These are phyloP conservation scores for Diuraphis noxia DNA, from an alignment of 1,140 invertebrate genomes.

Conservation along the genomic window DNA sequence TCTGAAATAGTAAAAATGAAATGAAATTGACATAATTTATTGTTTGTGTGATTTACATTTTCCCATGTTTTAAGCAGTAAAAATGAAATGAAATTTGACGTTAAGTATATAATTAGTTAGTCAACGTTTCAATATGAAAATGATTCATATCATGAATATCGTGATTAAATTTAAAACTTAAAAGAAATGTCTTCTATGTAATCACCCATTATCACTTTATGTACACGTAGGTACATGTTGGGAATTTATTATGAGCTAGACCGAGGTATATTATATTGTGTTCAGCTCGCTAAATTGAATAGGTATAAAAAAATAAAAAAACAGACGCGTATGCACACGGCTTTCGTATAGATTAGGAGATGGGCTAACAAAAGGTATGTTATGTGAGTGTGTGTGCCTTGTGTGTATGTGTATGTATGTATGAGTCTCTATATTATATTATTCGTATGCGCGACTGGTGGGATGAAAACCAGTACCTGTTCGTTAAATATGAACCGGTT, in stretches of 20 bases:
- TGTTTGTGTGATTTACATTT: too few relatives aligned
- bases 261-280: slow-evolving; percentile 8
- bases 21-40: too few relatives aligned
- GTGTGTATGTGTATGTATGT: not conserved
- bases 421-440: not conserved
- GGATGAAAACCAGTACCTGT: slow-evolving; percentile 52
- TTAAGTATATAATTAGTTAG: not conserved
- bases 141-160: not conserved
- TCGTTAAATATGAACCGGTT: slow-evolving; percentile 53
- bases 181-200: slow-evolving; percentile 6
- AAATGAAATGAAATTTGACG: too few relatives aligned
- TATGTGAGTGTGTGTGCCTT: slow-evolving; percentile 7
- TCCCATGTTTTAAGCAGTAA: too few relatives aligned
- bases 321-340: slow-evolving; percentile 8
- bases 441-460: slow-evolving; percentile 35
- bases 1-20: not conserved
- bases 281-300: slow-evolving; percentile 42
- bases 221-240: not conserved
- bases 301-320: slow-evolving; percentile 6
- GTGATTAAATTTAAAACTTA: not conserved
- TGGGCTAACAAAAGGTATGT: slow-evolving; percentile 53
- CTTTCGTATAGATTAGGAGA: slow-evolving; percentile 46
- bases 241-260: slow-evolving; percentile 48
- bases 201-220: not conserved
- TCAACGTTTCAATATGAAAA: not conserved